These are phyloP conservation scores for Oryzias curvinotus DNA, from an alignment of 2,113 vertebrate species.

Conservation along the genomic window DNA sequence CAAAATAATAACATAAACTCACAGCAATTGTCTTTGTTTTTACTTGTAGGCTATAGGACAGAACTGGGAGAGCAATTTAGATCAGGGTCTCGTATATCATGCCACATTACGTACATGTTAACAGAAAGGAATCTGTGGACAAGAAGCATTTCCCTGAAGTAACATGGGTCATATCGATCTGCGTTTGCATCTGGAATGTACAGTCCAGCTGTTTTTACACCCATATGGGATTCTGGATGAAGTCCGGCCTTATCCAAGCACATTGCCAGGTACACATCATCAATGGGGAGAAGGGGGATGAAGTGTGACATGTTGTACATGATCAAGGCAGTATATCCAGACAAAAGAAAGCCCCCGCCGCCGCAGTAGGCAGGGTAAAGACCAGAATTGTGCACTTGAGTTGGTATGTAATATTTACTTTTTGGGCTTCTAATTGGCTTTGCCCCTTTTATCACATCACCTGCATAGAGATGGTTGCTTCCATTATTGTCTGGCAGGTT, in stretches of 20 bases:
- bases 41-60: too few species aligned
- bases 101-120: slow-evolving; percentile 13
- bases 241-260: slow-evolving; percentile 7
- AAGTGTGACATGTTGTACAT: slow-evolving; percentile 12
- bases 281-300: slow-evolving; percentile 7
- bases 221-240: neutral
- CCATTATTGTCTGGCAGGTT: neutral
- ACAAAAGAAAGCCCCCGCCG: slow-evolving; percentile 14
- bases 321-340: slow-evolving; percentile 9
- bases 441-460: neutral
- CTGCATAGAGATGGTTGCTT: slow-evolving; percentile 8
- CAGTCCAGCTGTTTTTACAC: neutral
- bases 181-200: neutral
- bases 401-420: slow-evolving; percentile 10
- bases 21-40: too few species aligned
- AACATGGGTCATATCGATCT: slow-evolving; percentile 9
- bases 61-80: slow-evolving; percentile 7
- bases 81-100: slow-evolving; percentile 3
- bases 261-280: slow-evolving; percentile 13
- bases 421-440: neutral
- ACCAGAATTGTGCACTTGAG: slow-evolving; percentile 1
- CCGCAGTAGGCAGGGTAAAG: slow-evolving; percentile 6
- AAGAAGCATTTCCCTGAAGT: slow-evolving; percentile 13
- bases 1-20: too few species aligned
- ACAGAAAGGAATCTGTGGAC: slow-evolving; percentile 20